Percentiles rank a stretch among this genome's conserved stretches.
These are phyloP conservation scores for Mythimna pallens DNA, from an alignment of 2,888 invertebrate genomes.

Conservation along the genomic window DNA sequence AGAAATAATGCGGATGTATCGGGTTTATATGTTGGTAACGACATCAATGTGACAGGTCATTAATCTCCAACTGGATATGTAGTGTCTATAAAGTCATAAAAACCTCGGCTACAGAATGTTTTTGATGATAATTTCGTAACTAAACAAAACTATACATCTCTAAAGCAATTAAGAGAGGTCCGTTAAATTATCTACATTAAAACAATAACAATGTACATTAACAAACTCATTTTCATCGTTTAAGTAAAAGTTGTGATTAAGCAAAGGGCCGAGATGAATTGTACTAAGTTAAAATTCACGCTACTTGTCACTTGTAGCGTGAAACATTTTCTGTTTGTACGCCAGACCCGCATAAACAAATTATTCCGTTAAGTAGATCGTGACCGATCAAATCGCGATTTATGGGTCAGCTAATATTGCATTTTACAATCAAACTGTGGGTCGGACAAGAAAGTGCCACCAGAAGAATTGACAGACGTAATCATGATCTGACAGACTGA, in stretches of 20 bases:
- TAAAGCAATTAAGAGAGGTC: background rate
- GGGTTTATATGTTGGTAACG: constrained; percentile 55
- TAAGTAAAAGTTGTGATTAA: constrained; percentile 67
- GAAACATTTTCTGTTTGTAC: constrained; percentile 69
- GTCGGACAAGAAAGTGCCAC: constrained; percentile 72
- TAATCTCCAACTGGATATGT: constrained; percentile 30
- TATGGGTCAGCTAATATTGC: constrained; percentile 83
- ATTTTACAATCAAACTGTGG: constrained; percentile 64
- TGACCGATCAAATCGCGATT: constrained; percentile 84
- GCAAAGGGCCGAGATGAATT: constrained; percentile 66
- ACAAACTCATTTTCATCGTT: constrained; percentile 25
- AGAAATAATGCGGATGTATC: constrained; percentile 58
- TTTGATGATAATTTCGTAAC: background rate
- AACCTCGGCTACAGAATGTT: background rate
- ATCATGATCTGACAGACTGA: constrained; percentile 1
- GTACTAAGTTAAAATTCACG: constrained; percentile 63
- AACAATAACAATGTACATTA: constrained; percentile 23
- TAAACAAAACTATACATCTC: constrained; percentile 7
- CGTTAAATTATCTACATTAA: constrained; percentile 34
- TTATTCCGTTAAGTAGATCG: constrained; percentile 85
- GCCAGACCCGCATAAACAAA: constrained; percentile 66
- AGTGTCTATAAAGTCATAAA: constrained; percentile 11
- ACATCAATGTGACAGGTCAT: constrained; percentile 57
- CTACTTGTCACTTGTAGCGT: constrained; percentile 73
- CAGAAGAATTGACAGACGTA: constrained; percentile 24